Evolutionary conservation across 1,140 invertebrate species (phyloP), one percentile per base, ranked within the genome.

Genomic region (Drosophila kurseongensis): DNA sequence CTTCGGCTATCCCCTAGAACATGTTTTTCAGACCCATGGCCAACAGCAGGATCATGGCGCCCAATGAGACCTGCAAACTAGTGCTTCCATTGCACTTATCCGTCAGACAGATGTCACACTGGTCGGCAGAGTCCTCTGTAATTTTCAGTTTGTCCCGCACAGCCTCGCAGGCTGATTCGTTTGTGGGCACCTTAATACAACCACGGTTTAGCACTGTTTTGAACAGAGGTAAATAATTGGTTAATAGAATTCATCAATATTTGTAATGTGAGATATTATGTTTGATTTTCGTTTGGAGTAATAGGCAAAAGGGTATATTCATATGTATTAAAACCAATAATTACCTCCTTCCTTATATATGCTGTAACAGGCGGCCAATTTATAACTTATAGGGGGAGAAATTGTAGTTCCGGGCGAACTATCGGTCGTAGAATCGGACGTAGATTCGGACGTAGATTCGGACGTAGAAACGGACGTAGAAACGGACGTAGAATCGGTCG

Each of bases 21-120:
- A 90, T 42, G 48, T 42, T 62, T 38, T 59, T 83, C 41, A 83
- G 54, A 6, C 62, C 67, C 23, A 78, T 16, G 23, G 60, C 63
- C 16, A 86, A 42, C 16, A 88, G 59, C 7, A 82, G 48, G 14
- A 88, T 35, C 51, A 88, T 54, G 4, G 73, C 51, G 7, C 60
- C 76, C 12, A 89, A n/a, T n/a, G 83, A 88, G 1, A 76, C 32
- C 16, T 59, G 68, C 1, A 89, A 45, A 36, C 48, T 79, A 36
- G 76, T 57, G 67, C 83, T 79, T 35, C 90, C 68, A 45, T 91
- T 91, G 52, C 91, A 91, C 2, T 38, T 44, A 55, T 89, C 62
- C 6, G 44, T 67, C 38, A 74, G 23, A 12, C 91, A 91, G 16
- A 72, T 55, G 8, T 80, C 10, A 40, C 91, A 91, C 2, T 75